Evolutionary conservation across 2,113 vertebrate species (phyloP).

Genomic region (Mionectes macconnelli): DNA sequence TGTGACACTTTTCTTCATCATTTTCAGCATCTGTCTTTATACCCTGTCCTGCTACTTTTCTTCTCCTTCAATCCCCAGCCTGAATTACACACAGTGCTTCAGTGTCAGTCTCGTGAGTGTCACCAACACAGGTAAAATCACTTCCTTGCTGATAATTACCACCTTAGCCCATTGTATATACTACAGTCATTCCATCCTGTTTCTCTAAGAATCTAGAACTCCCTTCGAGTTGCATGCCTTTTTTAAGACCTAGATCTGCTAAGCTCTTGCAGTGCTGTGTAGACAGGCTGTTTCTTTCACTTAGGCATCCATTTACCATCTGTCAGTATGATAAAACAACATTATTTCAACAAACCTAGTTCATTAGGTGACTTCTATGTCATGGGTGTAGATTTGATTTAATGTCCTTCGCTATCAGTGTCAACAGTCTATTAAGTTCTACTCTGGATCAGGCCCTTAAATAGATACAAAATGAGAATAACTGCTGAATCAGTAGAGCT

Average conservation of each 20-base stretch:
- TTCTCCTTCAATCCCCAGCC: not conserved
- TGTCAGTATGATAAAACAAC: not conserved
- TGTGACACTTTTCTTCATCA: not conserved
- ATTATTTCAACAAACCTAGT: not conserved
- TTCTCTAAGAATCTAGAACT: not conserved
- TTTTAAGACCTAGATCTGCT: not conserved
- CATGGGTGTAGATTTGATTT: not conserved
- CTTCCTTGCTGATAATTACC: not conserved
- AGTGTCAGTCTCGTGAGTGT: not conserved
- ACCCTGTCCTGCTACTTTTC: not conserved
- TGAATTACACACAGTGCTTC: not conserved
- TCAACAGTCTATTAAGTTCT: not conserved
- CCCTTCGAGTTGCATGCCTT: not conserved
- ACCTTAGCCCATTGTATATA: not conserved
- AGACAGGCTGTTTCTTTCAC: not conserved
- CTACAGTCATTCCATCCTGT: not conserved
- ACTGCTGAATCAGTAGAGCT: not conserved
- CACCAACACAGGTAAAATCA: not conserved
- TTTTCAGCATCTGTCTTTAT: not conserved
- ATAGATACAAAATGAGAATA: not conserved
- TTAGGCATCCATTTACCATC: not conserved
- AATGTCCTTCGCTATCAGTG: not conserved
- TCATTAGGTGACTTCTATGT: not conserved
- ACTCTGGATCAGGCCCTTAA: not conserved
- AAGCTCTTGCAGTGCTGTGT: not conserved